phyloP scores from a whole-genome alignment of 2,113 vertebrate species.

The Otocyon megalotis region DNA sequence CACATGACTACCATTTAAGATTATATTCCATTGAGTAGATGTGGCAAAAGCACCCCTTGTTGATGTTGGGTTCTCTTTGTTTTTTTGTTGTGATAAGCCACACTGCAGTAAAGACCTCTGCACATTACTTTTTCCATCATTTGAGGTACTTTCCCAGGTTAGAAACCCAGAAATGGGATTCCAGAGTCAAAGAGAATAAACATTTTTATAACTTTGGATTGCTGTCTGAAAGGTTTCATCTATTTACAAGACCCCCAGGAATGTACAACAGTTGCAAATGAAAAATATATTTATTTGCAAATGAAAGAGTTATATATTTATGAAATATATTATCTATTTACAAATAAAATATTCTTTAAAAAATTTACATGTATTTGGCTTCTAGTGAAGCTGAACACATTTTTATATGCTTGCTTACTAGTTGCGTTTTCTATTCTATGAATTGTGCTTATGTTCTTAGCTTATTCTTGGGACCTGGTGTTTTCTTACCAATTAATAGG shows the following conservation, averaged over 20 bases:
- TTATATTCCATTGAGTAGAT: neutral
- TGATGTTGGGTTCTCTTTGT: neutral
- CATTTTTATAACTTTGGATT: constrained; percentile 49
- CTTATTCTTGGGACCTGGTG: neutral
- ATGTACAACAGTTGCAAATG: neutral
- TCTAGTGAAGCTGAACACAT: constrained; percentile 8
- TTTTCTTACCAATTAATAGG: constrained; percentile 43
- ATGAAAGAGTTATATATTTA: neutral
- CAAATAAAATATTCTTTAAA: neutral
- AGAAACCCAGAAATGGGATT: neutral
- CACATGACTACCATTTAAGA: neutral
- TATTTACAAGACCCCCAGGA: neutral
- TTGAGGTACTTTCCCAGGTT: neutral
- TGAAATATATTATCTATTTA: neutral
- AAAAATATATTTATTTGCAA: no score
- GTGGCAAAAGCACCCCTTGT: neutral
- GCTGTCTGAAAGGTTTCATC: constrained; percentile 35
- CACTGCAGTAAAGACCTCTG: neutral
- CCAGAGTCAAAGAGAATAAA: constrained; percentile 26
- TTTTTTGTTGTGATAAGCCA: neutral
- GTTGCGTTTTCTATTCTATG: constrained; percentile 38
- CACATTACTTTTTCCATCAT: neutral
- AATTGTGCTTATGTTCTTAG: neutral
- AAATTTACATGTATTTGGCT: constrained; percentile 23
- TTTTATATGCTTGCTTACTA: constrained; percentile 6